Evolutionary conservation across 2,888 invertebrate genomes (phyloP), one percentile per base, ranked within the genome.

Genomic region (Panopea generosa): DNA sequence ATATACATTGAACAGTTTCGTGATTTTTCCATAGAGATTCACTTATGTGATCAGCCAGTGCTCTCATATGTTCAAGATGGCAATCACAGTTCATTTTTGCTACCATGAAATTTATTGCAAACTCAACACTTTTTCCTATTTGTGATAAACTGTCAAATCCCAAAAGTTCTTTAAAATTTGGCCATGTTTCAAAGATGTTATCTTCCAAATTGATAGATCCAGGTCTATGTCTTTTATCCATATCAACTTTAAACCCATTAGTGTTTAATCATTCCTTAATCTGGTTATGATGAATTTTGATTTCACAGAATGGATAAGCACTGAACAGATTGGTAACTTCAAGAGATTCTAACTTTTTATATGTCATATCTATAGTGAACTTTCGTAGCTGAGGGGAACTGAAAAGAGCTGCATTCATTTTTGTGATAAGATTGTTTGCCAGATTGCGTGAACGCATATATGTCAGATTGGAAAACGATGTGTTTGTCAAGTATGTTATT

Each of bases 261-360:
- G 11, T 33, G 43, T 75, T 76, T n/a, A 52, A 45, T 3, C 70
- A 11, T 18, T 57, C 20, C 2, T 38, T 40, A 2, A 76, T 67
- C 9, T 61, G 20, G 27, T 70, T 70, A 14, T 40, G 9, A 0
- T 18, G 16, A 22, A 24, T 61, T 16, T 76, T 61, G 16, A 76
- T 33, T 4, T 20, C 14, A 29, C 76, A 76, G 27, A 71, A 76
- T n/a, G 70, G 70, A 16, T 52, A n/a, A 2, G 62, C 27, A 20
- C 56, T 70, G 18, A 76, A 18, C 27, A 50, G 45, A 18, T 76
- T 76, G 27, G 76, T 56, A 2, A 67, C 29, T 33, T 76, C 76
- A 2, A 66, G 7, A 14, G 22, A 47, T 20, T 24, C 6, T 6
- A 76, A 20, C 29, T 33, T 7, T 50, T 76, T 76, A 16, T 62